Base-by-base conservation (phyloP, 2,113 vertebrate genomes). In the Zosterops japonicus region DNA sequence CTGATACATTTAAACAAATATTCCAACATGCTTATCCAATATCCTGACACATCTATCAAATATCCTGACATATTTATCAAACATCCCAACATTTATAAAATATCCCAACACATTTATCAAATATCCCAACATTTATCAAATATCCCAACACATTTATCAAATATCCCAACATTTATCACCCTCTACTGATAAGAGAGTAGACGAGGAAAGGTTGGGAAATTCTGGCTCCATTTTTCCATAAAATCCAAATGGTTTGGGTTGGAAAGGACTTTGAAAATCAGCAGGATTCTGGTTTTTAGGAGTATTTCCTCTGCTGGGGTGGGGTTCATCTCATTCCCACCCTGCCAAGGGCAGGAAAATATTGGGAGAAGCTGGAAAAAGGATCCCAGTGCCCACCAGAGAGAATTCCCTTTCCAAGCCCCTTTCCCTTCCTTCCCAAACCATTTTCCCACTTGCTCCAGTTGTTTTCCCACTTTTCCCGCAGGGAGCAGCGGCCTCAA, bases 381-480 rank as follows among this genome's bases (percentile, higher is more conserved):
- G 47, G 7, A 2, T n/a, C 12, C 0, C 4, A 6, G 69, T 24
- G 63, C 33, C 64, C 47, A 11, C 18, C 18, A 42, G 75, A 49
- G 82, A 74, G 52, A 28, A 33, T 11, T 61, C 68, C 49, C 50
- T 59, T 15, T 23, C 19, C 41, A 31, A n/a, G 2, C 67, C 39
- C 41, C 56, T 80, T 15, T 3, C 1, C 28, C 31, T 81, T 53
- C 50, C 59, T 46, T 64, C 64, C 52, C 88, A 65, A 63, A 13
- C 35, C 29, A 1, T 19, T 69, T 22, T 47, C 39, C 22, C 53
- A 24, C 18, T 24, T 46, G 22, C 63, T 84, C 75, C 69, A 17
- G 35, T 19, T 91, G 64, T 82, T 94, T 93, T 87, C 69, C 80
- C 72, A 36, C 60, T 76, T n/a, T 74, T 33, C 77, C 67, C 21